phyloP scores from a whole-genome alignment of 2,888 invertebrate species.

The Machimus rusticus region DNA sequence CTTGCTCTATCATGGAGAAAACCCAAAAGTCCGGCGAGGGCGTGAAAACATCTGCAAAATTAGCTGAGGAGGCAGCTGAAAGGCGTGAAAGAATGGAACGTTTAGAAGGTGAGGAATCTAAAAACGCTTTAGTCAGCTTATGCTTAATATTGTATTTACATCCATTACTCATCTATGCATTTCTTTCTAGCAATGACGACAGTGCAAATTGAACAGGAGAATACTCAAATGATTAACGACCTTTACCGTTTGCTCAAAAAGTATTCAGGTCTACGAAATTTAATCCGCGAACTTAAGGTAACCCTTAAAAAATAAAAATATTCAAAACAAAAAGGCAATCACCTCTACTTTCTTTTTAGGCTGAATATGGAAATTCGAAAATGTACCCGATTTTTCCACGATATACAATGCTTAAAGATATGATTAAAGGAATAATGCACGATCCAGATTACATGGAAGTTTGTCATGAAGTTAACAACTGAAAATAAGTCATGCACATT shows the following conservation, averaged over 20 bases:
- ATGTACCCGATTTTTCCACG: constrained; percentile 93
- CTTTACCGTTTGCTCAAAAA: constrained; percentile 90
- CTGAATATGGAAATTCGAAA: constrained; percentile 90
- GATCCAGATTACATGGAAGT: constrained; percentile 98
- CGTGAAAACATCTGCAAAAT: constrained; percentile 82
- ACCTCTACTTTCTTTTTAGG: constrained; percentile 65
- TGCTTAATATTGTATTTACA: background rate
- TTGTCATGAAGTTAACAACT: constrained; percentile 86
- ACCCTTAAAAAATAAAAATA: background rate
- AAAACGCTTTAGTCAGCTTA: background rate
- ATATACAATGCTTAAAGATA: constrained; percentile 95
- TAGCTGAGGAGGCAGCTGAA: constrained; percentile 87
- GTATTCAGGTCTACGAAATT: constrained; percentile 86
- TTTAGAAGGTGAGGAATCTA: constrained; percentile 72
- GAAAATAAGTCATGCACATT: constrained; percentile 62
- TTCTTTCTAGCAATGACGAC: constrained; percentile 82
- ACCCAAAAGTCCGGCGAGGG: constrained; percentile 89
- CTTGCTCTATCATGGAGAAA: constrained; percentile 91
- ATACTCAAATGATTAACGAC: constrained; percentile 93
- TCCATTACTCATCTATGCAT: background rate
- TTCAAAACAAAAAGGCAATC: background rate
- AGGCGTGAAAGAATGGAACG: constrained; percentile 85
- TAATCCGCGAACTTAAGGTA: constrained; percentile 88
- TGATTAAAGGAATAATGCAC: constrained; percentile 95
- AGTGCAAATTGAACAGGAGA: constrained; percentile 90